Base-by-base conservation (phyloP, 37 sponge, comb jelly and placozoan genomes). In the Beroe forskalii region DNA sequence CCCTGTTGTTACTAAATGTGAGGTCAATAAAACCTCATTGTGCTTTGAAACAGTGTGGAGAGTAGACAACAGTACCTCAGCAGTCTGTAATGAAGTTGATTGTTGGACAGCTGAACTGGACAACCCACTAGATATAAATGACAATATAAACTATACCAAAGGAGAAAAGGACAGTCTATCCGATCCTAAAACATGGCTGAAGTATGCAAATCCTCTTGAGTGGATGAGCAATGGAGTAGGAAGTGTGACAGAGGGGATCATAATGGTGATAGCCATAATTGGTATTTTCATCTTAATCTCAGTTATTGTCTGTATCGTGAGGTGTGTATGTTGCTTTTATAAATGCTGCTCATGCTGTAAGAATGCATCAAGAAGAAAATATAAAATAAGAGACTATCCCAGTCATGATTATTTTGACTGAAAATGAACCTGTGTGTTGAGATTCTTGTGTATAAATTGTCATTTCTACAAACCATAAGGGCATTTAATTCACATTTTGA, bases 181-280 rank as follows among this genome's bases (percentile, higher is more conserved):
- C 6, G 30, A 32, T 32, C 75, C 40, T 19, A 19, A 30, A 6
- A 30, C 75, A 20, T 72, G 75, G 75, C 40, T 72, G 36, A 72
- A 72, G 40, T 72, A 32, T 37, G 75, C 75, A 1, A 72, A 72
- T 36, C 75, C 75, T 4, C 20, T 3, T 72, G 75, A 72, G 40
- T 72, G 75, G 75, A 17, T 72, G 22, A n/a, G n/a, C n/a, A 37
- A 37, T 72, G 75, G 75, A 32, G 20, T 72, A 3, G 75, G 38
- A 20, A 37, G 75, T 72, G 75, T 39, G 4, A 30, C 40, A 1
- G 75, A 72, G 75, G 75, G 75, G 3, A 17, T 72, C 35, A 37
- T 72, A 12, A 20, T 72, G 2, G 75, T 39, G 2, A 20, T 72
- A 37, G 39, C 35, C 35, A 39, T 72, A 1, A 37, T 72, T 32